phyloP scores from a whole-genome alignment of 1,140 invertebrate genomes.

The Amphibalanus amphitrite region DNA sequence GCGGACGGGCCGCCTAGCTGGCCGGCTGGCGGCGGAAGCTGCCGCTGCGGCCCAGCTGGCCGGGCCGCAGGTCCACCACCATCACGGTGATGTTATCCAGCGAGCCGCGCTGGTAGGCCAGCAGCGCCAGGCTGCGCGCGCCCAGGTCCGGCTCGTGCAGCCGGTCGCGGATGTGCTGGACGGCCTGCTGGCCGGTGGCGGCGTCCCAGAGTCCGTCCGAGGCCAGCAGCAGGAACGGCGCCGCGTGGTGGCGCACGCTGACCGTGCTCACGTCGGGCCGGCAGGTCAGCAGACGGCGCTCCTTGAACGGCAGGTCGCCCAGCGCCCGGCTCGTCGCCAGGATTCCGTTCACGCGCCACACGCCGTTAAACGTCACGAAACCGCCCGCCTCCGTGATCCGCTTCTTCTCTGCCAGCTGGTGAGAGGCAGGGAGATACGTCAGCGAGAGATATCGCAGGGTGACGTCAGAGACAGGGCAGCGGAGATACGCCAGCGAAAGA shows the following conservation, averaged over 20 bases:
- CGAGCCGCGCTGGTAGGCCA: constrained; percentile 81
- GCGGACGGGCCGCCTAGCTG: too few relatives aligned
- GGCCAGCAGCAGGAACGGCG: constrained; percentile 76
- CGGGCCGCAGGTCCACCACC: not conserved
- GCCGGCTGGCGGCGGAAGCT: too few relatives aligned
- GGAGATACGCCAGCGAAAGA: not conserved
- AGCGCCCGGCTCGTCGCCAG: constrained; percentile 84
- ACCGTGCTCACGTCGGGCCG: constrained; percentile 92
- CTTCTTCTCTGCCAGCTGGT: constrained; percentile 59
- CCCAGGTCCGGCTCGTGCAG: constrained; percentile 49
- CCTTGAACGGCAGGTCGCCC: constrained; percentile 89
- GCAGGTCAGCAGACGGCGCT: constrained; percentile 79
- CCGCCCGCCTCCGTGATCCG: constrained; percentile 81
- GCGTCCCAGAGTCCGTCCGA: constrained; percentile 94
- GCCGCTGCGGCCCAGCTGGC: too few relatives aligned
- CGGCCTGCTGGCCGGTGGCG: constrained; percentile 82
- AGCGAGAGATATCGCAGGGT: not conserved
- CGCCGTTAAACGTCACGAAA: constrained; percentile 84
- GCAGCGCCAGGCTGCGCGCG: constrained; percentile 72
- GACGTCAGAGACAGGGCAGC: not conserved
- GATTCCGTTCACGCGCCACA: constrained; percentile 90
- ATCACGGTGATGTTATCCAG: constrained; percentile 84
- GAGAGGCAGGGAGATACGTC: too few relatives aligned
- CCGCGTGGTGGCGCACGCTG: constrained; percentile 60
- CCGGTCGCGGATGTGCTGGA: constrained; percentile 63